These are phyloP conservation scores for Bombylius discolor DNA, from an alignment of 2,888 invertebrate species.

Conservation along the genomic window DNA sequence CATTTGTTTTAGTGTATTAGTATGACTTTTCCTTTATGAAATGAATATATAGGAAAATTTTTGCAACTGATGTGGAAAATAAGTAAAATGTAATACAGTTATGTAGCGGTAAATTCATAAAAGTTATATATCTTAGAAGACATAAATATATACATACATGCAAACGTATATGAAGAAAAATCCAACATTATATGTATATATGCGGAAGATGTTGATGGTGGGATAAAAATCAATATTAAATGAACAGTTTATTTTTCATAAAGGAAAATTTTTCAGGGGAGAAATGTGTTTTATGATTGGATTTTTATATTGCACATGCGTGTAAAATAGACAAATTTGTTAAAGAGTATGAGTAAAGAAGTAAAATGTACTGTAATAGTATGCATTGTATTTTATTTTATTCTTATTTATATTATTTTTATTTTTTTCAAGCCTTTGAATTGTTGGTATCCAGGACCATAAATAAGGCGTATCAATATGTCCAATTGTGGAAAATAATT, in stretches of 20 bases:
- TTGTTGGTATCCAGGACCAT: not conserved
- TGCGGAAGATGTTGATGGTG: not conserved
- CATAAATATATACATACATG: too few relatives aligned
- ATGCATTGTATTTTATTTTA: too few relatives aligned
- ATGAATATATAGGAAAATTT: not conserved
- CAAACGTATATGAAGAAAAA: too few relatives aligned
- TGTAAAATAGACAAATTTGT: not conserved
- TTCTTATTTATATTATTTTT: too few relatives aligned
- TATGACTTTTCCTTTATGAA: too few relatives aligned
- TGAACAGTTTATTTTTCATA: not conserved
- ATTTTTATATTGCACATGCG: not conserved
- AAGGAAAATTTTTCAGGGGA: not conserved
- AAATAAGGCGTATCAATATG: conserved; percentile 35
- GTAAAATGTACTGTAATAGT: too few relatives aligned
- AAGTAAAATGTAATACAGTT: not conserved
- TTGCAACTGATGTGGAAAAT: not conserved
- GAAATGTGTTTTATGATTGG: not conserved
- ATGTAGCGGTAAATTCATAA: not conserved
- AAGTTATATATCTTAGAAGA: not conserved
- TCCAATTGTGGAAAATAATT: conserved; percentile 40
- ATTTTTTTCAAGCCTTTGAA: not conserved
- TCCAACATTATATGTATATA: too few relatives aligned
- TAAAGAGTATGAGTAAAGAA: not conserved
- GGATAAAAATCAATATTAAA: not conserved
- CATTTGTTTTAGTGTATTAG: too few relatives aligned